These are phyloP conservation scores for Pomatostomus ruficeps DNA, from an alignment of 2,113 vertebrate genomes.

Conservation along the genomic window DNA sequence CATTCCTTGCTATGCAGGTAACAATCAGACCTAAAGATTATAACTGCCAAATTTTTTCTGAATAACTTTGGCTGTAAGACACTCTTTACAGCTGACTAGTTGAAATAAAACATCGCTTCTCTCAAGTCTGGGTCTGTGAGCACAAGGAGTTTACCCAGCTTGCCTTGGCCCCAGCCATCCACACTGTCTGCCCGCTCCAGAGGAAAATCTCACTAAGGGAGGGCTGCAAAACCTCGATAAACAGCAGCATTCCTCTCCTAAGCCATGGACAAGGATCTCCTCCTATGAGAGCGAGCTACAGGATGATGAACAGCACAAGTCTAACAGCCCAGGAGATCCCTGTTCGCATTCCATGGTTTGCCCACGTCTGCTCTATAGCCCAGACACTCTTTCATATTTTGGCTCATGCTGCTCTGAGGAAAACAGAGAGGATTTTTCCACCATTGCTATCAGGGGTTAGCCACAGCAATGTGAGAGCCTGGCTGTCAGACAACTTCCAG, in stretches of 20 bases:
- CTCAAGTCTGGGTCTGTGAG: neutral
- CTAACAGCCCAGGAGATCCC: neutral
- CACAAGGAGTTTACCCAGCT: neutral
- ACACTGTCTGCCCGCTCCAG: neutral
- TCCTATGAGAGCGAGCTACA: neutral
- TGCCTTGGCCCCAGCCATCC: neutral
- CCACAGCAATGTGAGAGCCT: neutral
- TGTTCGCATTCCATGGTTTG: neutral
- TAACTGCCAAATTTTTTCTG: neutral
- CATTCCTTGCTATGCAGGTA: neutral
- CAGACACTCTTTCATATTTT: neutral
- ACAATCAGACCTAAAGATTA: neutral
- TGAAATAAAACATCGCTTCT: neutral
- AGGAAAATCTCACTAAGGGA: neutral
- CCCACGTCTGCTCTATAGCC: neutral
- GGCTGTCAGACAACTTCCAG: neutral
- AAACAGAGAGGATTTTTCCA: slow-evolving; percentile 4
- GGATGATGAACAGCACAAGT: neutral
- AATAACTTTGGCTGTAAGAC: neutral
- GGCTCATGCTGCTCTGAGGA: neutral
- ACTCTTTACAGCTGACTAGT: neutral
- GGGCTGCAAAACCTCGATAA: neutral
- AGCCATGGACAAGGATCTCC: neutral
- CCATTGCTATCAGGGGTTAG: neutral
- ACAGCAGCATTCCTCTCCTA: neutral